phyloP scores from a whole-genome alignment of 2,797 vertebrate genomes.

The Silurus aristotelis region DNA sequence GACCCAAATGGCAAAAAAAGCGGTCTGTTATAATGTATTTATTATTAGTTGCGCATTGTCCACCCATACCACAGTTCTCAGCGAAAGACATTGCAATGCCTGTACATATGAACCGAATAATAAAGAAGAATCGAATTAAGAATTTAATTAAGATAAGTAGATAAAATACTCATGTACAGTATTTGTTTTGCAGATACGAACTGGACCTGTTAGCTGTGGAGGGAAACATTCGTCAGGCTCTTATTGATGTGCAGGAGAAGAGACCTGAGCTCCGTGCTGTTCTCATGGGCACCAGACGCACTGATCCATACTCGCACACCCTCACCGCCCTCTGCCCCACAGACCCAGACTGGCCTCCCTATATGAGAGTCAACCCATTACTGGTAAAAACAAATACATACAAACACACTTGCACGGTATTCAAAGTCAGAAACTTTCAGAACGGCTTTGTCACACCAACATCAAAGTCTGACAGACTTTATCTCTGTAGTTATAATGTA shows the following conservation, averaged over 20 bases:
- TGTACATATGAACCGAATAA: neutral
- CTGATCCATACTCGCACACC: constrained; percentile 86
- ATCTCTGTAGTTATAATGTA: no score
- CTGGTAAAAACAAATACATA: constrained; percentile 74
- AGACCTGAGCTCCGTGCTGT: constrained; percentile 83
- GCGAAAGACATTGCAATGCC: neutral
- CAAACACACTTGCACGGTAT: constrained; percentile 1
- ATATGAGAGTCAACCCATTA: constrained; percentile 91
- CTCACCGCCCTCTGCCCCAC: constrained; percentile 84
- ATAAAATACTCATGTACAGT: neutral
- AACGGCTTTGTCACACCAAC: no score
- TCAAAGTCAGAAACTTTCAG: neutral
- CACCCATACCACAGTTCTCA: neutral
- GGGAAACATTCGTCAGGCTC: constrained; percentile 85
- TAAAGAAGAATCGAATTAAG: neutral
- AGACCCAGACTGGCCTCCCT: constrained; percentile 87
- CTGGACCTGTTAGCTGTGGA: constrained; percentile 82
- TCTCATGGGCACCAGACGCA: constrained; percentile 92
- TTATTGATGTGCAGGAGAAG: constrained; percentile 76
- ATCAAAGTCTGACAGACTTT: no score
- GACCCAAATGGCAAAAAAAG: no score
- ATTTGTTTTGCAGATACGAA: constrained; percentile 74
- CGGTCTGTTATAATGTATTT: neutral
- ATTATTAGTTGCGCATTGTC: neutral
- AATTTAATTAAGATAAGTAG: neutral